Conservation (phyloP, 2,888 invertebrate genomes). For the Plagiodera versicolora region DNA sequence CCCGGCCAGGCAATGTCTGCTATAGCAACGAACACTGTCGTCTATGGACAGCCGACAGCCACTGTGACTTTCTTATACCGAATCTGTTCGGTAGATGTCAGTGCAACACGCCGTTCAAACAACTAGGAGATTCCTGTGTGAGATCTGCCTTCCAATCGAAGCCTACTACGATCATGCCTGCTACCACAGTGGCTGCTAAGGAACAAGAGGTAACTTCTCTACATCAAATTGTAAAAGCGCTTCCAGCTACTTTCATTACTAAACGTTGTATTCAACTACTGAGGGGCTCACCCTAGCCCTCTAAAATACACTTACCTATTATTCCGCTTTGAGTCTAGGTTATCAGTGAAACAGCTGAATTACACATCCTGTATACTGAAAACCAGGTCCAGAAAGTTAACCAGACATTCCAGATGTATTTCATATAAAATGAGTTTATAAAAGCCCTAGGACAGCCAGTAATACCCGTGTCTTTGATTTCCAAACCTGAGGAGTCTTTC, state of each 20-base stretch:
- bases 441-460: too few species aligned
- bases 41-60: constrained; percentile 79
- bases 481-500: too few species aligned
- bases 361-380: too few species aligned
- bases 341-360: too few species aligned
- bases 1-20: constrained; percentile 83
- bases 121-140: constrained; percentile 67
- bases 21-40: constrained; percentile 89
- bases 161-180: constrained; percentile 38
- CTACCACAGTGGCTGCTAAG: constrained; percentile 42
- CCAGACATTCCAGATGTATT: too few species aligned
- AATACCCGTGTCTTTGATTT: too few species aligned
- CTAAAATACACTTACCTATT: too few species aligned
- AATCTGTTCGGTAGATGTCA: constrained; percentile 87
- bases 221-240: constrained; percentile 28
- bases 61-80: constrained; percentile 87
- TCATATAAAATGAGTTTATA: too few species aligned
- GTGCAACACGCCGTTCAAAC: constrained; percentile 70
- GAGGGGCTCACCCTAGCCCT: too few species aligned
- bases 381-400: too few species aligned
- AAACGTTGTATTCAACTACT: too few species aligned
- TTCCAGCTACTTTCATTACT: background rate
- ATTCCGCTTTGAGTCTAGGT: too few species aligned
- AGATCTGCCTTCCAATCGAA: constrained; percentile 54
- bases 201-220: constrained; percentile 40